Percentiles rank a stretch among this genome's conserved stretches.
These are phyloP conservation scores for Myrmecobius fasciatus DNA, from an alignment of 2,113 vertebrate species.

Conservation along the genomic window DNA sequence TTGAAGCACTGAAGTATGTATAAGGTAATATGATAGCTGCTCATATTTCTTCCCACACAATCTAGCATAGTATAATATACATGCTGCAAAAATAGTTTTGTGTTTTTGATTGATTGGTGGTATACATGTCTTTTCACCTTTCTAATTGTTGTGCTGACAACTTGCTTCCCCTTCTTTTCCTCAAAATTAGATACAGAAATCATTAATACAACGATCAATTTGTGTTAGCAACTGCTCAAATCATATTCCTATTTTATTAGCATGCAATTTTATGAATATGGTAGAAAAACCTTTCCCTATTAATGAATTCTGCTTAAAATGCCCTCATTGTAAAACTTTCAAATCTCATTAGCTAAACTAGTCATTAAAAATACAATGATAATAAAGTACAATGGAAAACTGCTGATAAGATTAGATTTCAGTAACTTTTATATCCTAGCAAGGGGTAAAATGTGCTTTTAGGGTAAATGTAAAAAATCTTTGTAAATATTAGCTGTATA, in stretches of 20 bases:
- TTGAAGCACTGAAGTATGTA: neutral
- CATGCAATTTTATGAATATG: slow-evolving; percentile 72
- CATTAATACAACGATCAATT: slow-evolving; percentile 75
- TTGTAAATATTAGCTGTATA: neutral
- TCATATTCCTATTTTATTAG: slow-evolving; percentile 78
- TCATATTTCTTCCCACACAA: neutral
- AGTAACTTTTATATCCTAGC: slow-evolving; percentile 52
- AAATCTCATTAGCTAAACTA: slow-evolving; percentile 78
- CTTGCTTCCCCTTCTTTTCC: slow-evolving; percentile 46
- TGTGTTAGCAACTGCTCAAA: slow-evolving; percentile 76
- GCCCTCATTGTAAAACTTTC: slow-evolving; percentile 73
- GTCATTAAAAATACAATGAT: slow-evolving; percentile 73
- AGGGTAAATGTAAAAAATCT: slow-evolving; percentile 14
- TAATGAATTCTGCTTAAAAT: slow-evolving; percentile 75
- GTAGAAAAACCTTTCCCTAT: slow-evolving; percentile 63
- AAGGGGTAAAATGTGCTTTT: slow-evolving; percentile 23
- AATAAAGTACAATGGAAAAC: slow-evolving; percentile 72
- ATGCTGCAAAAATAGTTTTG: neutral
- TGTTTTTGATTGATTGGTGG: neutral
- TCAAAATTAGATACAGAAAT: slow-evolving; percentile 52
- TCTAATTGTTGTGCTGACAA: neutral
- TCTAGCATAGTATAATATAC: neutral
- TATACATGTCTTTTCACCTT: slow-evolving; percentile 23
- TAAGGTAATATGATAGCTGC: neutral
- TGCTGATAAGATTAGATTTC: slow-evolving; percentile 69